These are phyloP conservation scores for Schizopygopsis malacanthus DNA, from an alignment of 2,797 vertebrate genomes.

Conservation along the genomic window DNA sequence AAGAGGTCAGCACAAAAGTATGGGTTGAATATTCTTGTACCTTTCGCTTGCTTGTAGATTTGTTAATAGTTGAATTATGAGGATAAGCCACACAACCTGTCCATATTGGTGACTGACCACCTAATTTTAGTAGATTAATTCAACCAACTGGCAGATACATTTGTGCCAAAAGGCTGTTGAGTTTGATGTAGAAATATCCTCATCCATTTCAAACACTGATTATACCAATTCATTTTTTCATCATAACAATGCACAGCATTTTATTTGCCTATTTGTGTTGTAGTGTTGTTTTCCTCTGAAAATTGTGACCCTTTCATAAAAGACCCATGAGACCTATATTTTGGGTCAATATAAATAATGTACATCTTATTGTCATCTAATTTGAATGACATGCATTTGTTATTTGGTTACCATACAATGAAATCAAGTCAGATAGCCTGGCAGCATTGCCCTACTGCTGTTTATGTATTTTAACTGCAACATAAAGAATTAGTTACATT, in stretches of 20 bases:
- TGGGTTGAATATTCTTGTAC: neutral
- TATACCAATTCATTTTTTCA: neutral
- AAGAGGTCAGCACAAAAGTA: neutral
- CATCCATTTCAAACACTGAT: neutral
- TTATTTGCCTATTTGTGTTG: neutral
- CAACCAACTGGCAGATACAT: neutral
- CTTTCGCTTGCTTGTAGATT: neutral
- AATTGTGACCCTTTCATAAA: neutral
- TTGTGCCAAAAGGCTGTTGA: neutral
- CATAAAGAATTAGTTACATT: neutral
- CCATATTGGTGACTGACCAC: neutral
- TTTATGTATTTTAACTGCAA: neutral
- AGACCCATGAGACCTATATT: neutral
- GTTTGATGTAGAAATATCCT: neutral
- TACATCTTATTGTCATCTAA: neutral
- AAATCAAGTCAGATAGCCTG: neutral
- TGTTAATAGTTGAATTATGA: neutral
- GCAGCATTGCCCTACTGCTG: neutral
- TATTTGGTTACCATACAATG: neutral
- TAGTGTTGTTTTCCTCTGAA: neutral
- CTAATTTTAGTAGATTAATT: neutral
- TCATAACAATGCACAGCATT: neutral
- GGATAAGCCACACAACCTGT: neutral
- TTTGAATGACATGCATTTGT: conserved; percentile 1
- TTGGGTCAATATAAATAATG: neutral